Conservation (phyloP, 1,140 invertebrate species). For the Aphelinus atriplicis region DNA sequence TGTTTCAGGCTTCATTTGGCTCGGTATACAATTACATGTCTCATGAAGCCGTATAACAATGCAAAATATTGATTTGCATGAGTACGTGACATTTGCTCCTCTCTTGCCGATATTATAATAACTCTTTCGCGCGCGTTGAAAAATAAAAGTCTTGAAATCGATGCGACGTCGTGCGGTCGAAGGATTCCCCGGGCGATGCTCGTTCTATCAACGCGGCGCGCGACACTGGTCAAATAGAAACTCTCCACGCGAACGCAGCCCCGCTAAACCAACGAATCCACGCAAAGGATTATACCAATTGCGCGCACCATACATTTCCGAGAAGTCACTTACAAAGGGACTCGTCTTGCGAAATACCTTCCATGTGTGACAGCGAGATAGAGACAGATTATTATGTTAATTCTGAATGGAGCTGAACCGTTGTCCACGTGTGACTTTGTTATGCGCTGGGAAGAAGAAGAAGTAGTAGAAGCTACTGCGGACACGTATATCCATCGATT, state of each 20-base stretch:
- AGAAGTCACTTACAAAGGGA: not conserved
- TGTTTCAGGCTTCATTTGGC: conserved; percentile 33
- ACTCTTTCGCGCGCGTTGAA: not conserved
- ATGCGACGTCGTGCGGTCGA: not conserved
- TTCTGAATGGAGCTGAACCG: conserved; percentile 12
- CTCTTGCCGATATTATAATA: conserved; percentile 29
- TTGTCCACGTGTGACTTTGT: too few species aligned
- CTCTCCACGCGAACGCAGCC: too few species aligned
- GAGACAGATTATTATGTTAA: conserved; percentile 25
- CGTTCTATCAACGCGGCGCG: too few species aligned
- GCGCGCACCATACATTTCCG: too few species aligned
- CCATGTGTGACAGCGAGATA: not conserved
- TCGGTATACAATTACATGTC: conserved; percentile 37
- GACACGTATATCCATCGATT: conserved; percentile 22
- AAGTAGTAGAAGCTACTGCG: not conserved
- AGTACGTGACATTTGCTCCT: conserved; percentile 29
- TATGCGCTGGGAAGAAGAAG: not conserved
- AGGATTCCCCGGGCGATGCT: too few species aligned
- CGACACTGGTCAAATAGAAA: too few species aligned
- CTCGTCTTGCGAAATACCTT: not conserved
- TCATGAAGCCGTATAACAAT: conserved; percentile 36
- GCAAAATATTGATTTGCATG: conserved; percentile 38
- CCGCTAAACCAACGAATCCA: too few species aligned
- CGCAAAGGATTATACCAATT: too few species aligned
- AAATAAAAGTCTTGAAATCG: not conserved